These are phyloP conservation scores for Zaprionus taronus DNA, from an alignment of 1,140 invertebrate species.

Conservation along the genomic window DNA sequence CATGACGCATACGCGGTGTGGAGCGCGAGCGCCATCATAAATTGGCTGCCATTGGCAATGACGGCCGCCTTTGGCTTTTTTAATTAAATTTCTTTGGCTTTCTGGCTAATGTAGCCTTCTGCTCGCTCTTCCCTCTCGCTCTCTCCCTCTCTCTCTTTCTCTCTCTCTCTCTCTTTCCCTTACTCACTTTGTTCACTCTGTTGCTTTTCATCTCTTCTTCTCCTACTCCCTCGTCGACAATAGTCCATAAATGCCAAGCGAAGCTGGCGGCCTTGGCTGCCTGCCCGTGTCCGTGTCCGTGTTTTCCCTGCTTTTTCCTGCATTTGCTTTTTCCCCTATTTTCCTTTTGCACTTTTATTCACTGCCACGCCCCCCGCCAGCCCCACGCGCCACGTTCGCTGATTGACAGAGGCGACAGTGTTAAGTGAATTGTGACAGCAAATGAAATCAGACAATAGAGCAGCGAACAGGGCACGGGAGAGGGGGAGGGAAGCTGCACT, in stretches of 20 bases:
- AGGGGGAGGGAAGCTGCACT: not conserved
- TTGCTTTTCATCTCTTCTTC: not conserved
- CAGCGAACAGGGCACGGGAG: not conserved
- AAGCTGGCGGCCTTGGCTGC: constrained; percentile 6
- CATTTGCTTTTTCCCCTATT: constrained; percentile 2
- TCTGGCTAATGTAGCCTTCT: constrained; percentile 40
- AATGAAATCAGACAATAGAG: constrained; percentile 56
- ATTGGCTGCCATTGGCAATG: constrained; percentile 45
- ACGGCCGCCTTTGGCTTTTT: constrained; percentile 42
- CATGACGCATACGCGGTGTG: constrained; percentile 26
- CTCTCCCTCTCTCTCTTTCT: not conserved
- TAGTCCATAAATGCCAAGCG: constrained; percentile 17
- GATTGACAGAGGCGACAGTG: constrained; percentile 25
- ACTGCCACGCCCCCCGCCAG: not conserved
- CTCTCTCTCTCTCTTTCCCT: not conserved
- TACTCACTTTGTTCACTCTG: not conserved
- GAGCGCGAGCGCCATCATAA: constrained; percentile 20
- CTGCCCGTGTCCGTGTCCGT: not conserved
- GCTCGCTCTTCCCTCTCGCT: not conserved
- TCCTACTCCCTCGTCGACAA: constrained; percentile 4
- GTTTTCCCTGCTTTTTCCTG: not conserved
- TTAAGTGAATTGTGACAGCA: constrained; percentile 55
- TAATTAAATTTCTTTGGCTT: constrained; percentile 49
- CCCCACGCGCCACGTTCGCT: not conserved
- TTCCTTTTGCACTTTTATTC: not conserved